Evolutionary conservation across 2,113 vertebrate species (phyloP).

Genomic region (Castor canadensis): DNA sequence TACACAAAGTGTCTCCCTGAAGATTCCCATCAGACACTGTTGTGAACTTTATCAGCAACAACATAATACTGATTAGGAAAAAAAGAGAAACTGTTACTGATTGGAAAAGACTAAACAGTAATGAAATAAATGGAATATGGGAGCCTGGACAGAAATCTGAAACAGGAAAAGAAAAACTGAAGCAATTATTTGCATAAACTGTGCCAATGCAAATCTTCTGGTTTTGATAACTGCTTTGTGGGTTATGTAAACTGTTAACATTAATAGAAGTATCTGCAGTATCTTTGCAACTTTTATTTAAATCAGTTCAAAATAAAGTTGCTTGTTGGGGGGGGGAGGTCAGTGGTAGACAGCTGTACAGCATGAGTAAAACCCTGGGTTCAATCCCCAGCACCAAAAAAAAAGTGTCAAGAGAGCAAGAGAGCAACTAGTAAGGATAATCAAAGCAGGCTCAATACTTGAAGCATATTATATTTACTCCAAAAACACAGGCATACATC

Average conservation of each 20-base stretch:
- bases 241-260: neutral
- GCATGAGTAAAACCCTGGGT: neutral
- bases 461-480: neutral
- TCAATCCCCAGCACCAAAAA: neutral
- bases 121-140: neutral
- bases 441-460: neutral
- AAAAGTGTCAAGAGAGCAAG: too few species aligned
- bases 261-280: neutral
- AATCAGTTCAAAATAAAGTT: conserved; percentile 25
- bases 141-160: neutral
- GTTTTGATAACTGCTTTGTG: neutral
- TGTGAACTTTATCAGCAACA: neutral
- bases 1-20: neutral
- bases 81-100: neutral
- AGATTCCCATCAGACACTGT: neutral
- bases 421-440: too few species aligned
- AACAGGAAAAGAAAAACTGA: neutral
- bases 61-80: neutral
- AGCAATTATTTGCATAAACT: neutral
- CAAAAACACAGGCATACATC: neutral
- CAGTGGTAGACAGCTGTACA: neutral
- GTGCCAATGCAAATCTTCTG: neutral
- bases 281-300: conserved; percentile 1
- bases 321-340: neutral
- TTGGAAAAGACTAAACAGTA: neutral